These are phyloP conservation scores for Homarus gammarus DNA, from an alignment of 2,888 invertebrate genomes.

Conservation along the genomic window DNA sequence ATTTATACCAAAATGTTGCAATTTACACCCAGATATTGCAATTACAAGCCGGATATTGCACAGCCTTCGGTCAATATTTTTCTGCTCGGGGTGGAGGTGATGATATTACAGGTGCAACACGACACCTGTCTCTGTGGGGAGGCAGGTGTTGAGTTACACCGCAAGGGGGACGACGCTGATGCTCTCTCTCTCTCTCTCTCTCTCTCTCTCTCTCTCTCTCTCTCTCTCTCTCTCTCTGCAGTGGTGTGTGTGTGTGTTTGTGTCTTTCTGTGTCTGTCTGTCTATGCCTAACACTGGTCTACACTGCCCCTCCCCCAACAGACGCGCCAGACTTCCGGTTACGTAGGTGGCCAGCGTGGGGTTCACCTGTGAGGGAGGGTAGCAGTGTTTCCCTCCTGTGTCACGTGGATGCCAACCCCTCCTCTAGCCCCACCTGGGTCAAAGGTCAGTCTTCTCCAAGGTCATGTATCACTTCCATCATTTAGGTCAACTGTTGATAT, in stretches of 20 bases:
- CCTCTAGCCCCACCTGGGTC: slow-evolving; percentile 90
- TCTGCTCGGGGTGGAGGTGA: too few species aligned
- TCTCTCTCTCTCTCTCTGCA: neutral
- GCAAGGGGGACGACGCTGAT: neutral
- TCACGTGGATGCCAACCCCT: slow-evolving; percentile 94
- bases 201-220: neutral
- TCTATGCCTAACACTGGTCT: neutral
- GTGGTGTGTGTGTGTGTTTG: neutral
- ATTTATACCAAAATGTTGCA: too few species aligned
- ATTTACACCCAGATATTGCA: too few species aligned
- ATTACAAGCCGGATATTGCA: too few species aligned
- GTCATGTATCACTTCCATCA: neutral
- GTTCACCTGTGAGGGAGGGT: slow-evolving; percentile 91
- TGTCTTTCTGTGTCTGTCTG: neutral
- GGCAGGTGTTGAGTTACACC: too few species aligned
- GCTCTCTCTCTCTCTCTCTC: neutral
- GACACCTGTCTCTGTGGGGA: too few species aligned
- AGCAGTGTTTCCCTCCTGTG: slow-evolving; percentile 93
- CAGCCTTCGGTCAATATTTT: too few species aligned
- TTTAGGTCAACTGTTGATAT: neutral
- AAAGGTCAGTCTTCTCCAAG: slow-evolving; percentile 80
- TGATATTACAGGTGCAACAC: too few species aligned
- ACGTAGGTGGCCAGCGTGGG: slow-evolving; percentile 93
- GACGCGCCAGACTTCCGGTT: slow-evolving; percentile 94
- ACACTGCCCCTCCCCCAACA: slow-evolving; percentile 80